Evolutionary conservation across 2,888 invertebrate genomes (phyloP).

Genomic region (Halocaridina rubra): DNA sequence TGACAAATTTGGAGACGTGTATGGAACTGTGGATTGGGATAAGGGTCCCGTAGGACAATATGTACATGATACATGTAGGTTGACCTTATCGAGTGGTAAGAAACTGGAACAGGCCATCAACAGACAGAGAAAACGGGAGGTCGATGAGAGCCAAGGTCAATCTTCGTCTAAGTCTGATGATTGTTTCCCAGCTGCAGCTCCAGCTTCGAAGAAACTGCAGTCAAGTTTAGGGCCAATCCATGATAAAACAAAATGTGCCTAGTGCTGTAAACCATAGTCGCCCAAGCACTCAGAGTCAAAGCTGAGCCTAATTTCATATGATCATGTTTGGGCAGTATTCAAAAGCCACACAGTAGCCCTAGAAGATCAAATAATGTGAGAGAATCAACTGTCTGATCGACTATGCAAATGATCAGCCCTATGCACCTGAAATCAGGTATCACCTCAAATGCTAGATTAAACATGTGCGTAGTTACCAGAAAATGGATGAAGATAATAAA

Average conservation of each 20-base stretch:
- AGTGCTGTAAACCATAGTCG: slow-evolving; percentile 2
- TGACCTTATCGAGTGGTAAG: background rate
- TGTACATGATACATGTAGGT: background rate
- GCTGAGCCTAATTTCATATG: background rate
- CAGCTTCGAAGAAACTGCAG: background rate
- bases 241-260: background rate
- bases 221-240: background rate
- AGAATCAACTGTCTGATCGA: background rate
- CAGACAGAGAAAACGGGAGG: background rate
- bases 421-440: background rate
- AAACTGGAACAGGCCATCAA: background rate
- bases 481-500: background rate
- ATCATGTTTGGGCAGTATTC: background rate
- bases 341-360: background rate
- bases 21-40: slow-evolving; percentile 2
- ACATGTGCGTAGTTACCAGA: slow-evolving; percentile 12
- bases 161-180: background rate
- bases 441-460: background rate
- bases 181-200: background rate
- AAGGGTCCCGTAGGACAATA: background rate
- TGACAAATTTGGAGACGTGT: background rate
- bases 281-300: background rate
- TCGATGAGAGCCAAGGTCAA: background rate
- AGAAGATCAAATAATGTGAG: background rate
- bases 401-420: background rate